Percentiles rank a stretch among this genome's conserved stretches.
Evolutionary conservation across 2,797 vertebrate genomes (phyloP).

Genomic region (Sebastes taczanowskii): DNA sequence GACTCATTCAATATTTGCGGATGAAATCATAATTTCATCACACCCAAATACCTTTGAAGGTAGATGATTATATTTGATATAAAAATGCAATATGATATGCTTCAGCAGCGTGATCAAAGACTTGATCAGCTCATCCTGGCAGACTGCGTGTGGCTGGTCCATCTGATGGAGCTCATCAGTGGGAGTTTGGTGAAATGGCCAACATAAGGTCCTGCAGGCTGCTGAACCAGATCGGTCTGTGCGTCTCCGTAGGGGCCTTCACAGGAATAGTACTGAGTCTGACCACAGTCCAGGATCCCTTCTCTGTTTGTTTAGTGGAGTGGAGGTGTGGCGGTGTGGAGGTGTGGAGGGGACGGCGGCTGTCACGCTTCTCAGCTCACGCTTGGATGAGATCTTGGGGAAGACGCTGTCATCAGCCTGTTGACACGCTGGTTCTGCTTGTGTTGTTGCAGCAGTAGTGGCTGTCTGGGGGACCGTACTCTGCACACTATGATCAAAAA

Average conservation of each 20-base stretch:
- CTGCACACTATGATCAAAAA: background rate
- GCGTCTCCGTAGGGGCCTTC: background rate
- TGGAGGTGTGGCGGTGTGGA: background rate
- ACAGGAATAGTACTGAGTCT: background rate
- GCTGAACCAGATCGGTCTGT: slow-evolving; percentile 25
- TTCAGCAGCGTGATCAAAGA: background rate
- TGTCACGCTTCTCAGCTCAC: slow-evolving; percentile 28
- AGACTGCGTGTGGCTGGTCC: slow-evolving; percentile 12
- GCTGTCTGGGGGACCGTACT: background rate
- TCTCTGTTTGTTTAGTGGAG: slow-evolving; percentile 13
- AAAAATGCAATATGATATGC: background rate
- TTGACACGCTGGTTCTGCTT: slow-evolving; percentile 19
- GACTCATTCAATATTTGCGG: background rate
- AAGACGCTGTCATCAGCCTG: slow-evolving; percentile 33
- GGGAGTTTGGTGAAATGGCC: slow-evolving; percentile 40
- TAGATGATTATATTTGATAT: background rate
- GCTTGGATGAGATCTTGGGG: slow-evolving; percentile 32
- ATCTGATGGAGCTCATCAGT: slow-evolving; percentile 31
- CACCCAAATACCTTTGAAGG: background rate
- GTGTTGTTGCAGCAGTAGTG: slow-evolving; percentile 11
- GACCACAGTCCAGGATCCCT: slow-evolving; percentile 5
- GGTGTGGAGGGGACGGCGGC: background rate
- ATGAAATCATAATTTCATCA: background rate
- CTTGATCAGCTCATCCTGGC: background rate
- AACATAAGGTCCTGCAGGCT: slow-evolving; percentile 50